Percentiles rank a stretch among this genome's conserved stretches.
These are phyloP conservation scores for Brachypteracias leptosomus DNA, from an alignment of 2,113 vertebrate species.

Conservation along the genomic window DNA sequence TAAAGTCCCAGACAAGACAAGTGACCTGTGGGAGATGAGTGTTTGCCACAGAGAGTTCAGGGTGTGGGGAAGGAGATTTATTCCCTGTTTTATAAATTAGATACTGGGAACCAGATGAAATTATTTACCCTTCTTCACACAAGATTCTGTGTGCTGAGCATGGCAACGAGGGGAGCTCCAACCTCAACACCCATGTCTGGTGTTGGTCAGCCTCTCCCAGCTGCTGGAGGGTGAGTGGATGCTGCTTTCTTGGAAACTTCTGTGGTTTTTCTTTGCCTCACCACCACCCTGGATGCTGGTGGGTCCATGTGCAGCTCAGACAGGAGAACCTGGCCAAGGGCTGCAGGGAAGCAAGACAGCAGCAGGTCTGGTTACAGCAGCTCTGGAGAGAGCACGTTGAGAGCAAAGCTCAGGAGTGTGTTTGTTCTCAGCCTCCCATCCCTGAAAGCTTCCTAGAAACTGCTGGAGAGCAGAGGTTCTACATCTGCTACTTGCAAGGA, in stretches of 20 bases:
- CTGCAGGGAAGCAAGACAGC: not conserved
- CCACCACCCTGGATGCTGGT: not conserved
- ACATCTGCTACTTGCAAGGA: not conserved
- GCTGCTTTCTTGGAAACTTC: not conserved
- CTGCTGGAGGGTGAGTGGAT: not conserved
- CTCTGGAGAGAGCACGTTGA: not conserved
- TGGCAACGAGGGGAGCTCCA: not conserved
- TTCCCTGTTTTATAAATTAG: not conserved
- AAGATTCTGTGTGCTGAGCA: fast-evolving
- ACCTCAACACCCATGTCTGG: not conserved
- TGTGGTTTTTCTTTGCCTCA: not conserved
- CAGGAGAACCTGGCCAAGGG: not conserved
- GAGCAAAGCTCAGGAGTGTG: not conserved
- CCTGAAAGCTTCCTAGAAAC: not conserved
- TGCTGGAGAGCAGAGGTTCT: not conserved
- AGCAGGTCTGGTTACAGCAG: fast-evolving
- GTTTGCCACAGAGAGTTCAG: not conserved
- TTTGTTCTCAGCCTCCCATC: not conserved
- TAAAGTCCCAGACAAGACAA: not conserved
- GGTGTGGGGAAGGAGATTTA: not conserved
- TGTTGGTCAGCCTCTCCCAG: not conserved
- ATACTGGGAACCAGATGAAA: not conserved
- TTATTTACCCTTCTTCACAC: not conserved
- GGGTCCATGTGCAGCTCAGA: fast-evolving
- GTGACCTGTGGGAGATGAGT: not conserved